phyloP scores from a whole-genome alignment of 1,140 invertebrate species.

The Danaus plexippus region DNA sequence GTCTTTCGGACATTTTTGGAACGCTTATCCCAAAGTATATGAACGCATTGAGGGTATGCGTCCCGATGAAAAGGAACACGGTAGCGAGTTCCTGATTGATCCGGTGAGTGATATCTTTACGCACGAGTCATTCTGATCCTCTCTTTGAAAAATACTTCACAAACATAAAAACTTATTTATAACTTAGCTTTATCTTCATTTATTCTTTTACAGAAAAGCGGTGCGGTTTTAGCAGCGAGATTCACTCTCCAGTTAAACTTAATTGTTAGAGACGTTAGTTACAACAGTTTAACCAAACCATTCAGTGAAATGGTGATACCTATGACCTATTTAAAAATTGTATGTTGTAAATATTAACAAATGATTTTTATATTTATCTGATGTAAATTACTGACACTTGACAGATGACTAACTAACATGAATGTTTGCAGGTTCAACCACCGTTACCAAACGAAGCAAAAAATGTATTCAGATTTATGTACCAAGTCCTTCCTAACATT shows the following conservation, averaged over 20 bases:
- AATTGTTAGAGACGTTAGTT: conserved; percentile 72
- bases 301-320: conserved; percentile 78
- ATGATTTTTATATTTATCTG: too few relatives aligned
- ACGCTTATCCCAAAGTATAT: conserved; percentile 76
- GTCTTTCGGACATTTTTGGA: conserved; percentile 86
- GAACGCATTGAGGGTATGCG: conserved; percentile 78
- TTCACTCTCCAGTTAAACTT: conserved; percentile 79
- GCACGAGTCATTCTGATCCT: neutral
- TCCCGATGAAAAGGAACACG: conserved; percentile 74
- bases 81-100: conserved; percentile 49
- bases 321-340: conserved; percentile 77
- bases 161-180: neutral
- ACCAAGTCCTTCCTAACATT: too few relatives aligned
- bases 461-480: too few relatives aligned
- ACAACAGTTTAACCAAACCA: conserved; percentile 66
- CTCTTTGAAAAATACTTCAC: neutral
- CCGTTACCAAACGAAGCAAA: too few relatives aligned
- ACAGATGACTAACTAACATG: too few relatives aligned
- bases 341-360: conserved; percentile 41
- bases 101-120: conserved; percentile 36
- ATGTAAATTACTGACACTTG: too few relatives aligned
- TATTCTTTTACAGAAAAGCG: conserved; percentile 44
- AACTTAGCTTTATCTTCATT: neutral
- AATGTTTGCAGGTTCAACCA: too few relatives aligned
- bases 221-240: conserved; percentile 73